A percentile compares a stretch with the other conserved stretches of the same genome.
These are phyloP conservation scores for Lindbergichthys nudifrons DNA, from an alignment of 2,797 vertebrate genomes.

Conservation along the genomic window DNA sequence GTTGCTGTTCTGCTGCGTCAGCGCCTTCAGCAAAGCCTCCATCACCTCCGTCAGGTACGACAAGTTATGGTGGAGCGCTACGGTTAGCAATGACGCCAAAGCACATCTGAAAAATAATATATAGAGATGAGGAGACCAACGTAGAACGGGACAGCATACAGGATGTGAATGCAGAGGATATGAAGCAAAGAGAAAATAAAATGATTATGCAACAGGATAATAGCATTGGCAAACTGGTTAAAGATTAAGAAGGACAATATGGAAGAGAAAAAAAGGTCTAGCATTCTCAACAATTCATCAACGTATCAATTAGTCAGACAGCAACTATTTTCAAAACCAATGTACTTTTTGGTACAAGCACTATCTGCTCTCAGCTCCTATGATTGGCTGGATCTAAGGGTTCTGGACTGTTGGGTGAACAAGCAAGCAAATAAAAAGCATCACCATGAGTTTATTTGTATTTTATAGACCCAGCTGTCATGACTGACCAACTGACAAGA, in stretches of 20 bases:
- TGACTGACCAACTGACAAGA: neutral
- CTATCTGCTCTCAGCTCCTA: too few relatives aligned
- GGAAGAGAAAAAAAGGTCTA: neutral
- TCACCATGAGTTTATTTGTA: neutral
- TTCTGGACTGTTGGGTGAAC: neutral
- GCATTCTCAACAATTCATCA: neutral
- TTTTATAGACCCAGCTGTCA: neutral
- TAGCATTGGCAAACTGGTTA: neutral
- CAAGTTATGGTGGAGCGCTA: constrained; percentile 92
- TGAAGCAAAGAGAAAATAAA: neutral
- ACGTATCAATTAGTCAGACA: neutral
- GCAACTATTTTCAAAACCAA: neutral
- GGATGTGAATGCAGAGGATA: neutral
- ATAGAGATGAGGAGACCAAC: neutral
- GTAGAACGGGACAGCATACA: neutral
- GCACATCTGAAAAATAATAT: constrained; percentile 84
- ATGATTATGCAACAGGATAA: neutral
- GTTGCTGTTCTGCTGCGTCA: constrained; percentile 92
- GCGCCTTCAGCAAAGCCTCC: constrained; percentile 88
- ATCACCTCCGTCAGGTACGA: constrained; percentile 93
- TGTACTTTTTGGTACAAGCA: neutral
- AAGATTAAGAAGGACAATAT: neutral
- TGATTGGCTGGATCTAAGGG: neutral
- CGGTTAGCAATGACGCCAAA: constrained; percentile 92
- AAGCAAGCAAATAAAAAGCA: neutral